phyloP scores from a whole-genome alignment of 2,113 vertebrate genomes.

The Rhea pennata region DNA sequence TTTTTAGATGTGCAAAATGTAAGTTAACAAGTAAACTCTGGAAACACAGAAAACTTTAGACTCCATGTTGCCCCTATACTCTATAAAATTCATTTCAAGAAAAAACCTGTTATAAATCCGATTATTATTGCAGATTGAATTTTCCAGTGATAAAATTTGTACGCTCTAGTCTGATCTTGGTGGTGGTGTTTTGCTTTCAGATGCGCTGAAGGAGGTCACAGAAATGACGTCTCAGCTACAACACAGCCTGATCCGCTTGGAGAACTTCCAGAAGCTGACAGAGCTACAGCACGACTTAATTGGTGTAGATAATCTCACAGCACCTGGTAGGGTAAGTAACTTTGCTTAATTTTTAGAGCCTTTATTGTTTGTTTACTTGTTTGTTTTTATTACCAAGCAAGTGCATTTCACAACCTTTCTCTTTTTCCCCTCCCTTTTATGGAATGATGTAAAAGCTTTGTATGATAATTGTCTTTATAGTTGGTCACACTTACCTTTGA shows the following conservation, averaged over 20 bases:
- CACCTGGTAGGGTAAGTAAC: constrained; percentile 86
- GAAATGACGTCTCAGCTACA: constrained; percentile 87
- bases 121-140: fast-evolving
- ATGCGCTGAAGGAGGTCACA: constrained; percentile 86
- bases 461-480: background rate
- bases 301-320: constrained; percentile 86
- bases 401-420: background rate
- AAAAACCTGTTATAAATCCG: background rate
- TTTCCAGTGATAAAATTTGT: background rate
- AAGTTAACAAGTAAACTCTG: background rate
- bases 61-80: background rate
- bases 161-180: background rate
- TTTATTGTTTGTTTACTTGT: background rate
- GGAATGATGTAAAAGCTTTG: background rate
- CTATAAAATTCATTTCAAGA: background rate
- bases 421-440: background rate
- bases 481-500: background rate
- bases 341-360: background rate
- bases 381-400: background rate
- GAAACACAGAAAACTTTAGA: background rate
- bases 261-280: constrained; percentile 94
- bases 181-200: constrained; percentile 61
- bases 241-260: constrained; percentile 89
- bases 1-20: background rate
- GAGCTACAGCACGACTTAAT: constrained; percentile 94